Conservation (phyloP, 1,140 invertebrate genomes). For the Saccostrea echinata region DNA sequence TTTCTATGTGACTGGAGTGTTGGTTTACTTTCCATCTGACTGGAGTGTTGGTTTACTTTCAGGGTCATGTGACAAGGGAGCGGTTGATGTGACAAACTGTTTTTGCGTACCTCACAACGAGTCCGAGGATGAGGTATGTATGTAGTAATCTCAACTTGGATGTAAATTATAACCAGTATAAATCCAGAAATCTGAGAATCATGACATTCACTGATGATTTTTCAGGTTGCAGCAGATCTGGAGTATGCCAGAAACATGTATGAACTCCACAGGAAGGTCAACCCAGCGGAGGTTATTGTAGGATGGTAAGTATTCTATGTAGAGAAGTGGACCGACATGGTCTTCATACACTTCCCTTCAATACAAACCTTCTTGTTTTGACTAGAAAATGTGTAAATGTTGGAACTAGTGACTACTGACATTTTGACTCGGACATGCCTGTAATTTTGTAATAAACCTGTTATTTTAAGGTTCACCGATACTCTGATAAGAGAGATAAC, state of each 20-base stretch:
- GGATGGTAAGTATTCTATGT: constrained; percentile 89
- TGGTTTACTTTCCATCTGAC: no score
- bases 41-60: constrained; percentile 72
- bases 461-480: no score
- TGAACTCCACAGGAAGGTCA: constrained; percentile 95
- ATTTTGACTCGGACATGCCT: no score
- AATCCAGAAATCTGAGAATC: not conserved
- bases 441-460: no score
- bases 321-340: no score
- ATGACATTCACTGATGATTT: constrained; percentile 39
- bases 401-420: no score
- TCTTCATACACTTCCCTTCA: no score
- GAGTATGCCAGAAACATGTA: constrained; percentile 97
- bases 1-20: no score
- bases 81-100: constrained; percentile 97
- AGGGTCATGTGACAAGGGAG: constrained; percentile 93
- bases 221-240: constrained; percentile 95
- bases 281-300: constrained; percentile 93
- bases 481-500: no score
- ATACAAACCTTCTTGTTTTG: no score
- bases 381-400: no score
- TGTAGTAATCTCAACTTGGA: not conserved
- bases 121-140: constrained; percentile 88
- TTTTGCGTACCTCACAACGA: constrained; percentile 99
- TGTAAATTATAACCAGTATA: not conserved